These are phyloP conservation scores for Pelusios castaneus DNA, from an alignment of 2,113 vertebrate species.

Conservation along the genomic window DNA sequence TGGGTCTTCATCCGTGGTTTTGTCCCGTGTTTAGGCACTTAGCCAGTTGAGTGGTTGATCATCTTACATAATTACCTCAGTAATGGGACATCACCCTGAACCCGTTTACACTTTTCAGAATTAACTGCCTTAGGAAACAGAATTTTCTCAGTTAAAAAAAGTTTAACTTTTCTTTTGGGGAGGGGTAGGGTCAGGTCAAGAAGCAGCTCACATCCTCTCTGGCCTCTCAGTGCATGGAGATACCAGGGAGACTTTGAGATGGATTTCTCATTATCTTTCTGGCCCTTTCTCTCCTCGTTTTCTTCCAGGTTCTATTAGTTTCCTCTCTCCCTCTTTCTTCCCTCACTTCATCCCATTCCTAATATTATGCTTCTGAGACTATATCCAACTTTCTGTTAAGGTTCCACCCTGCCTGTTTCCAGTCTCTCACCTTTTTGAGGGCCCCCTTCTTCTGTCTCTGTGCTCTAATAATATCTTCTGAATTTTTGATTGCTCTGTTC, in stretches of 20 bases:
- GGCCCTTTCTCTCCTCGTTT: neutral
- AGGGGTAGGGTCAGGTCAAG: neutral
- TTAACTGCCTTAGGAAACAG: neutral
- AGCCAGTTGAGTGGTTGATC: neutral
- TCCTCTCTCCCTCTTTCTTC: neutral
- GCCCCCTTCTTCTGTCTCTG: neutral
- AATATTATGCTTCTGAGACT: neutral
- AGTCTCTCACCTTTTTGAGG: neutral
- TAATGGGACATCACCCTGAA: neutral
- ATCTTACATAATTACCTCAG: neutral
- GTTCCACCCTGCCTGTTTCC: neutral
- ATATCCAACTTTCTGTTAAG: neutral
- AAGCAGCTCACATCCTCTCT: neutral
- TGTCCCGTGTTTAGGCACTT: neutral
- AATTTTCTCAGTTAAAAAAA: neutral
- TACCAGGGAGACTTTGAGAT: neutral
- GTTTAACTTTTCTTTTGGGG: neutral
- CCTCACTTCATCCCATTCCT: neutral
- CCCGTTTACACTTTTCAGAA: neutral
- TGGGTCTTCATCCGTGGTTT: neutral
- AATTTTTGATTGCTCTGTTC: neutral
- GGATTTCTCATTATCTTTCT: neutral
- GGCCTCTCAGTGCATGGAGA: neutral
- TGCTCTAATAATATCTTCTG: neutral
- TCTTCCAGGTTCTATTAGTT: neutral